Evolutionary conservation across 2,113 vertebrate genomes (phyloP).

Genomic region (Seriola rivoliana): DNA sequence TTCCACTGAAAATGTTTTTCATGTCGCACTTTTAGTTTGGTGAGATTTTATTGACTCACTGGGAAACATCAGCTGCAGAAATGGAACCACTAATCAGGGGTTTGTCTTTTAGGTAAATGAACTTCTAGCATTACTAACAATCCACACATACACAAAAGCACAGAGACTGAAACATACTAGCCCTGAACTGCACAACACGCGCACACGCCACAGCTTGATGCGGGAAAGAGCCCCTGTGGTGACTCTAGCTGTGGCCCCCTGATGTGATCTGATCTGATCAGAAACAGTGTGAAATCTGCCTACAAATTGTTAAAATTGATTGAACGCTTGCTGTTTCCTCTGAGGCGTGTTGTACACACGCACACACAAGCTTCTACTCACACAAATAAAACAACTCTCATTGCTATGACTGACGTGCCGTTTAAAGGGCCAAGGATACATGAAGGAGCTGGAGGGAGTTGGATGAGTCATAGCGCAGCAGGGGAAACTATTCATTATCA

Average conservation of each 20-base stretch:
- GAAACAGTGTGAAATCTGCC: conserved; percentile 35
- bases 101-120: background rate
- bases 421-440: conserved; percentile 47
- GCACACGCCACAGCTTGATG: background rate
- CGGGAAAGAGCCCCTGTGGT: background rate
- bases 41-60: background rate
- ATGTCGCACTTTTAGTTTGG: background rate
- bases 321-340: conserved; percentile 29
- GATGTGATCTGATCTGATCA: conserved; percentile 43
- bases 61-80: background rate
- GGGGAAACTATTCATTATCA: conserved; percentile 56
- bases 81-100: background rate
- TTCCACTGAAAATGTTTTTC: conserved; percentile 13
- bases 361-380: background rate
- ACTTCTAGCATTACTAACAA: background rate
- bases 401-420: conserved; percentile 36
- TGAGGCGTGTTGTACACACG: background rate
- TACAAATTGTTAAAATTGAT: conserved; percentile 48
- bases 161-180: background rate
- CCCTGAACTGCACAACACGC: conserved; percentile 1
- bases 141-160: background rate
- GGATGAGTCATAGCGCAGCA: conserved; percentile 55
- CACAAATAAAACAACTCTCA: conserved; percentile 3
- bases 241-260: conserved; percentile 49
- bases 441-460: conserved; percentile 33